Evolutionary conservation across 2,797 vertebrate genomes (phyloP).

Genomic region (Pseudochirops cupreus): DNA sequence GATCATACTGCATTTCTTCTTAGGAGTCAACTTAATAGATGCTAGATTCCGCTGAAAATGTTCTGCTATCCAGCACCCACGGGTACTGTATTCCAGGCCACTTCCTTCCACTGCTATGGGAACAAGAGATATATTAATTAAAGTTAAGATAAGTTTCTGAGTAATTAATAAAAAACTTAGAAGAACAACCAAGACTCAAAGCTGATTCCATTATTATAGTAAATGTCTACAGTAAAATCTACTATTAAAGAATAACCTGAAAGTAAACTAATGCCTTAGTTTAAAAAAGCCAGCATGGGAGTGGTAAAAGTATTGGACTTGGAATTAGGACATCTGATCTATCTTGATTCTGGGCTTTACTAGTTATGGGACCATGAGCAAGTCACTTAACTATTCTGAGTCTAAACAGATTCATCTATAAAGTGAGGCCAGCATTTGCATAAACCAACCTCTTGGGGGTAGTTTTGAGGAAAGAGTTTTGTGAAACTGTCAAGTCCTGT

Average conservation of each 20-base stretch:
- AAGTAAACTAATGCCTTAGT: conserved; percentile 34
- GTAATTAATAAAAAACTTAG: conserved; percentile 18
- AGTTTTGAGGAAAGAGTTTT: neutral
- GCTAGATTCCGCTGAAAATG: conserved; percentile 56
- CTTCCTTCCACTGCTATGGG: neutral
- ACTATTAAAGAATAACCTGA: neutral
- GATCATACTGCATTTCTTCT: neutral
- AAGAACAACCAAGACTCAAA: neutral
- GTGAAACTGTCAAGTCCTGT: neutral
- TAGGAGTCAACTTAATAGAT: conserved; percentile 42
- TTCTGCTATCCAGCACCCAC: neutral
- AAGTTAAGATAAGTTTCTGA: conserved; percentile 51
- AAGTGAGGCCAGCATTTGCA: conserved; percentile 34
- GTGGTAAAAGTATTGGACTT: conserved; percentile 16
- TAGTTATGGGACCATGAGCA: conserved; percentile 5
- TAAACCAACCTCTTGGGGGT: neutral
- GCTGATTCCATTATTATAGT: neutral
- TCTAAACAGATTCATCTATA: conserved; percentile 34
- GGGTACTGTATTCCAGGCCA: too few species aligned
- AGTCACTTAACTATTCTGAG: conserved; percentile 35
- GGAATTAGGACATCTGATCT: conserved; percentile 6
- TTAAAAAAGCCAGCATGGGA: neutral
- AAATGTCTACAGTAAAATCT: neutral
- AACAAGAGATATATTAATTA: conserved; percentile 59
- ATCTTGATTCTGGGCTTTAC: neutral